Base-by-base conservation (phyloP, 2,888 invertebrate genomes). In the Xanthia icteritia region DNA sequence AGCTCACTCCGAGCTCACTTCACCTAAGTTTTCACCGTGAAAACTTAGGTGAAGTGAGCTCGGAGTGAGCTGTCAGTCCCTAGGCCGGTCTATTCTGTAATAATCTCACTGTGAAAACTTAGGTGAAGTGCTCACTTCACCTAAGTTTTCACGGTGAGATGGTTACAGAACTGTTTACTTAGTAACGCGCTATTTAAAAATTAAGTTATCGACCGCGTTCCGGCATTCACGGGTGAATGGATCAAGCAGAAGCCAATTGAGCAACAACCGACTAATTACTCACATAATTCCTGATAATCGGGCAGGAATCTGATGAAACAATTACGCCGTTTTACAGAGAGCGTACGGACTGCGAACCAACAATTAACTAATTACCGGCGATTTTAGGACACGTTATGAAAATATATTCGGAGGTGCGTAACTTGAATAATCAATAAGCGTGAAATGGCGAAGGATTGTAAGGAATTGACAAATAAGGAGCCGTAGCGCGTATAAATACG, bases 401-500 rank as follows among this genome's bases (percentile, higher is more conserved):
- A 94, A 94, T 90, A 82, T 86, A 89, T 83, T 88, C 85, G 76
- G 71, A 84, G 82, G 82, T 89, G 83, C 82, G 86, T 88, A 92
- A 92, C 85, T 89, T 91, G 94, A 94, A 95, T 95, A 94, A 83
- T 88, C 93, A 95, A 94, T 93, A 87, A 94, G 94, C 95, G 95
- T 95, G 93, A 94, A 93, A 92, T 89, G 86, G 88, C 87, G 91
- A 92, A 94, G 94, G 94, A 94, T 93, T 90, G 89, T 84, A 80
- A 77, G 76, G 90, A 82, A 92, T 95, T 94, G 91, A 93, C 92
- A 93, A 94, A 94, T 88, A 80, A 84, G 88, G 86, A 86, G 87
- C 73, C 77, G 77, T 75, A 70, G 76, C 81, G 78, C 61, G 92
- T 96, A 96, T 96, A 96, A 92, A 95, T 94, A 88, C 90, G 79